A percentile compares a stretch with the other conserved stretches of the same genome.
phyloP scores from a whole-genome alignment of 92 coral and sea anemone genomes.

The Epizoanthus stellaris region DNA sequence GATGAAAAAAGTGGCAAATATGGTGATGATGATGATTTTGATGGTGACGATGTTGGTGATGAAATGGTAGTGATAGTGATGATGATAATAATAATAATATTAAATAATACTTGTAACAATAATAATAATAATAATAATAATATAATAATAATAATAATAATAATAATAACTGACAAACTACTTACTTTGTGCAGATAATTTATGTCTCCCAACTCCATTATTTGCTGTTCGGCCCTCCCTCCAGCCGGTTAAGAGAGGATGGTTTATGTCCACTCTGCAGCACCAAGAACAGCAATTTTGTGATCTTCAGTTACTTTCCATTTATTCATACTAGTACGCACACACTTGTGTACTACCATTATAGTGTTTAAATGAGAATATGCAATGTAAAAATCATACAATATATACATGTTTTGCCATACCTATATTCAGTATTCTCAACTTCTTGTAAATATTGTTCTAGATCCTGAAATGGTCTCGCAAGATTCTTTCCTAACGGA shows the following conservation, averaged over 20 bases:
- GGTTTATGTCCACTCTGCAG: constrained; percentile 72
- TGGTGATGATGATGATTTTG: too few species aligned
- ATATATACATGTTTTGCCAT: background rate
- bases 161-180: background rate
- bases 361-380: background rate
- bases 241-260: constrained; percentile 80
- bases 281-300: background rate
- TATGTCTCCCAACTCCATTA: constrained; percentile 22
- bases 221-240: constrained; percentile 70
- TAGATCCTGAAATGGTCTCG: constrained; percentile 83
- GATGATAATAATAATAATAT: too few species aligned
- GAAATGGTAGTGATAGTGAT: too few species aligned
- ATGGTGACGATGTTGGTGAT: too few species aligned
- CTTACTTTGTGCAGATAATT: constrained; percentile 49
- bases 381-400: too few species aligned
- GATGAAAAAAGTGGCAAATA: too few species aligned
- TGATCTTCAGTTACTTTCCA: background rate
- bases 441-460: constrained; percentile 83
- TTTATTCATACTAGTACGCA: background rate
- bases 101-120: too few species aligned
- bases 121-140: too few species aligned
- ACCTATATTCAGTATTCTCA: constrained; percentile 79
- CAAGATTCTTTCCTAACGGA: constrained; percentile 89
- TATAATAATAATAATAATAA: too few species aligned
- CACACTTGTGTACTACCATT: background rate